A percentile compares a stretch with the other conserved stretches of the same genome.
Evolutionary conservation across 2,888 invertebrate species (phyloP).

Genomic region (Volucella inanis): DNA sequence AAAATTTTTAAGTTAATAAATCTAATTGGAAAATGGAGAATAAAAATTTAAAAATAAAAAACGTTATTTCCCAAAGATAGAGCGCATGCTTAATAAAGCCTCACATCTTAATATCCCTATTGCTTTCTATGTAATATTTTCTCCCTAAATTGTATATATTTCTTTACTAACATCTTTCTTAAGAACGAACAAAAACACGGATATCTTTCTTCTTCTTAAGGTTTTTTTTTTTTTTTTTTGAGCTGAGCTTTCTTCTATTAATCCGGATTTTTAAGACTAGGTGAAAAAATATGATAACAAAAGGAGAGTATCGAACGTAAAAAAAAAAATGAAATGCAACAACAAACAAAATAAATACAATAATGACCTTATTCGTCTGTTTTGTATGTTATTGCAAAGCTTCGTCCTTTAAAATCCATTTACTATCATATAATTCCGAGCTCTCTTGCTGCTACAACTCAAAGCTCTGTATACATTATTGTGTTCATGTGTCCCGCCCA

Average conservation of each 20-base stretch:
- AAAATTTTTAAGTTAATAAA: conserved; percentile 10
- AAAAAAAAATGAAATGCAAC: conserved; percentile 45
- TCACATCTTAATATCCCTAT: conserved; percentile 35
- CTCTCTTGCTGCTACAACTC: conserved; percentile 43
- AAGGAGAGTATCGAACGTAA: conserved; percentile 30
- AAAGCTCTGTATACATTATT: conserved; percentile 58
- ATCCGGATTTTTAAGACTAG: conserved; percentile 58
- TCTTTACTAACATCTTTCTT: conserved; percentile 36
- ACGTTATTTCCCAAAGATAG: conserved; percentile 30
- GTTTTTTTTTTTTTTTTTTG: background rate
- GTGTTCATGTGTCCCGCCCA: conserved; percentile 78
- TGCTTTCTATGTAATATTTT: conserved; percentile 35
- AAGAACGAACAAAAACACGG: conserved; percentile 19
- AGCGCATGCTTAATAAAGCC: conserved; percentile 41
- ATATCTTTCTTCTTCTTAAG: conserved; percentile 3
- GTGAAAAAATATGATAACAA: conserved; percentile 61
- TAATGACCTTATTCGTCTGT: conserved; percentile 71
- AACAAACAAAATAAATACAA: conserved; percentile 67
- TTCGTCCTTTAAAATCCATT: conserved; percentile 60
- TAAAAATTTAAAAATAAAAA: conserved; percentile 45
- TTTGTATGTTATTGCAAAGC: conserved; percentile 69
- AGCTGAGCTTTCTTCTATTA: conserved; percentile 36
- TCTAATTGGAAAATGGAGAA: conserved; percentile 30
- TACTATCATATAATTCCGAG: conserved; percentile 10
- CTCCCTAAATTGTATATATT: conserved; percentile 21